Evolutionary conservation across 92 coral and sea anemone genomes (phyloP), one percentile per base, ranked within the genome.

Genomic region (Epizoanthus rinbou): DNA sequence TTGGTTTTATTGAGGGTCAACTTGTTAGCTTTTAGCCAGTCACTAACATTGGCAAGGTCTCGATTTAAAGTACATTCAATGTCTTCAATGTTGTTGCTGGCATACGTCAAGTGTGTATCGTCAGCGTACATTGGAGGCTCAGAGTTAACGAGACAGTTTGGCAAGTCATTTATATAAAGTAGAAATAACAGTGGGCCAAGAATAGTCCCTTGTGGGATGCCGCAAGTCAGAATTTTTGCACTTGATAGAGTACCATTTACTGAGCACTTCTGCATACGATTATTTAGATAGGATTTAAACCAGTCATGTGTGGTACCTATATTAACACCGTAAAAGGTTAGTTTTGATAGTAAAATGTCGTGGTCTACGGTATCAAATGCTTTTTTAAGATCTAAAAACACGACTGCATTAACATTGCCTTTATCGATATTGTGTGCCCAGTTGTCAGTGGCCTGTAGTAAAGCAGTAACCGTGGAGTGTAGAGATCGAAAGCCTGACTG

Each of bases 1-100:
- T 88, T 88, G 33, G 85, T 59, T 74, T 59, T 86, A 60, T 89
- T 89, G 56, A 86, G 66, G 35, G 90, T 88, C 24, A 88, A 80
- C 41, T 80, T 88, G 58, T 88, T 88, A 16, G 91, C 85, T 25
- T 43, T 62, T 21, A 88, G 88, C 89, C 91, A 88, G 33, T 68
- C 69, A 50, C 76, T 79, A 65, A 86, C 66, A 57, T 74, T 86
- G 58, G 22, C 21, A 39, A 88, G 81, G 14, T 89, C 86, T 43
- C 58, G 82, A 75, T 89, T 86, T 57, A 65, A 71, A 52, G n/a
- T 69, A 58, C 66, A 41, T 57, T 81, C 84, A 67, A 57, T 86
- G 23, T 37, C 25, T 28, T 64, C 72, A 65, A 63, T 80, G 59
- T 79, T 57, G 14, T 47, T 79, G 73, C 85, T 70, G 41, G 89